phyloP scores from a whole-genome alignment of 2,888 invertebrate genomes.

The Ectropis crepuscularia region DNA sequence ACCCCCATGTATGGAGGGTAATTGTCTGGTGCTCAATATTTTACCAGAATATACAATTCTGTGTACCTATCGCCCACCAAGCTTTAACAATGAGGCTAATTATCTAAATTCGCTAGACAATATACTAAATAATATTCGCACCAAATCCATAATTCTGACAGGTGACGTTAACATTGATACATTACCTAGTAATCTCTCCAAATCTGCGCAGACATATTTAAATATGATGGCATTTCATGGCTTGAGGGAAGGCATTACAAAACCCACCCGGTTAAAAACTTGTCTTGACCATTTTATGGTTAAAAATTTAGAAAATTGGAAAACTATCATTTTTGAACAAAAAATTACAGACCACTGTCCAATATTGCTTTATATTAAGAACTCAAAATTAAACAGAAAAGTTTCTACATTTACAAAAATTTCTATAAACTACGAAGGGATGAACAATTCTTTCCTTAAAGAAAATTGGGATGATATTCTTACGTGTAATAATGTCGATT shows the following conservation, averaged over 20 bases:
- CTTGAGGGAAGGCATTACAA: neutral
- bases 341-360: neutral
- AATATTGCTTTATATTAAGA: neutral
- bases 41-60: neutral
- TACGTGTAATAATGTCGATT: neutral
- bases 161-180: conserved; percentile 10
- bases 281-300: conserved; percentile 7
- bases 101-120: neutral
- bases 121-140: neutral
- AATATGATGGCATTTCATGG: conserved; percentile 5
- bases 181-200: neutral
- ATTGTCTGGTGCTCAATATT: neutral
- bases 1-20: neutral
- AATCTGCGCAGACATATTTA: neutral
- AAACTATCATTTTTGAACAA: conserved; percentile 2
- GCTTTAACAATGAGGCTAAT: neutral
- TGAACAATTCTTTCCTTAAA: neutral
- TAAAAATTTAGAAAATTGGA: neutral
- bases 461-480: conserved; percentile 1
- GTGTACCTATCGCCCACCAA: conserved; percentile 1
- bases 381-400: neutral
- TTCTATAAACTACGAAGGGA: neutral
- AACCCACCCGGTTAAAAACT: neutral
- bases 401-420: neutral
- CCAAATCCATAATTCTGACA: conserved; percentile 1